phyloP scores from a whole-genome alignment of 2,888 invertebrate species.

The Erynnis tages region DNA sequence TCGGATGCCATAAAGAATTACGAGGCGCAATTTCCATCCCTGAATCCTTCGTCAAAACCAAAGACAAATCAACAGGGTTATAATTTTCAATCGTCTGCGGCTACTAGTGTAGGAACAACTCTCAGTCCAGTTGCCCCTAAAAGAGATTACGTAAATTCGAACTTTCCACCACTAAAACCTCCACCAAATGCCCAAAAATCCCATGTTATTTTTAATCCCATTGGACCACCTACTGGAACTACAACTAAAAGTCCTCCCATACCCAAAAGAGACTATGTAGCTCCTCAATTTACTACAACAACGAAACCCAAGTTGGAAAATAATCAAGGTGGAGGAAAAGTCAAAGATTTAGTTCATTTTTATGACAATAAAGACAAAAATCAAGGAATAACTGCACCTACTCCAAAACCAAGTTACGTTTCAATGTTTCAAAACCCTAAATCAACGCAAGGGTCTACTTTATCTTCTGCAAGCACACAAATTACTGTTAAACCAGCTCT shows the following conservation, averaged over 20 bases:
- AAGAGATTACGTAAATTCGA: constrained; percentile 54
- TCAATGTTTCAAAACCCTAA: constrained; percentile 51
- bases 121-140: constrained; percentile 37
- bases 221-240: not conserved
- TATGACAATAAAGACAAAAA: constrained; percentile 53
- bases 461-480: constrained; percentile 28
- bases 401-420: constrained; percentile 59
- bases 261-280: constrained; percentile 59
- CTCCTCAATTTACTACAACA: constrained; percentile 53
- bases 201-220: not conserved
- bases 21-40: constrained; percentile 46
- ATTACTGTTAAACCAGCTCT: constrained; percentile 30
- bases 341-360: constrained; percentile 67
- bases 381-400: constrained; percentile 42
- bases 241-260: constrained; percentile 33
- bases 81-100: constrained; percentile 9
- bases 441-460: constrained; percentile 27
- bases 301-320: constrained; percentile 35
- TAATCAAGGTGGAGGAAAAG: constrained; percentile 50
- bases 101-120: constrained; percentile 27
- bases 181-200: not conserved
- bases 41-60: constrained; percentile 34
- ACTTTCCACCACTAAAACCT: constrained; percentile 35
- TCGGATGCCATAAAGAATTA: constrained; percentile 49
- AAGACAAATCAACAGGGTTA: constrained; percentile 11